phyloP scores from a whole-genome alignment of 2,888 invertebrate genomes.

The Cremastobaeus sp. region DNA sequence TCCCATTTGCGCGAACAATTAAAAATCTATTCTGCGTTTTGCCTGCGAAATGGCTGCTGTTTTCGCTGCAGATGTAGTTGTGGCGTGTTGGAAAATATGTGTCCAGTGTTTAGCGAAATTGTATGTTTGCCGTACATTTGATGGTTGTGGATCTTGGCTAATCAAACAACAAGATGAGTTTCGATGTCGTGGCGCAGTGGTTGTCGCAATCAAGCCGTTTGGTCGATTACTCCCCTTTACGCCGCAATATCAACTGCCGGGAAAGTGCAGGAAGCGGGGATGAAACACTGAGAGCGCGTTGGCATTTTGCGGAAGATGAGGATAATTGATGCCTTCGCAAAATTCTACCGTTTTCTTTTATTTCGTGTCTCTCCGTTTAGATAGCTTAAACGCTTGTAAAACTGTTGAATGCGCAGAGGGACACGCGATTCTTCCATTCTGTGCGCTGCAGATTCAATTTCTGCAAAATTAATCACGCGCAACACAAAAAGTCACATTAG shows the following conservation, averaged over 20 bases:
- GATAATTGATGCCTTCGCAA: conserved; percentile 60
- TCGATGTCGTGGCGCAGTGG: conserved; percentile 52
- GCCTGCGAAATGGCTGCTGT: too few species aligned
- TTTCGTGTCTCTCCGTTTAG: too few species aligned
- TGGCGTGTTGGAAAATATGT: conserved; percentile 11
- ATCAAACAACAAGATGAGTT: conserved; percentile 58
- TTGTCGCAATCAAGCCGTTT: conserved; percentile 63
- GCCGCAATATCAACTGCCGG: conserved; percentile 62
- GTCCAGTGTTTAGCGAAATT: conserved; percentile 7
- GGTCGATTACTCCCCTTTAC: conserved; percentile 64
- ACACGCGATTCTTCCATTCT: too few species aligned
- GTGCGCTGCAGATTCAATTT: too few species aligned
- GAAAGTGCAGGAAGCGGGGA: conserved; percentile 58
- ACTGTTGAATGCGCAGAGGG: too few species aligned
- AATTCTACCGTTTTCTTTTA: conserved; percentile 37
- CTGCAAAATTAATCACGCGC: background rate
- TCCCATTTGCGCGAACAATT: too few species aligned
- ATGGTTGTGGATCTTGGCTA: conserved; percentile 62
- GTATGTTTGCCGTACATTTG: conserved; percentile 54
- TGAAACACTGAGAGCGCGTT: conserved; percentile 64
- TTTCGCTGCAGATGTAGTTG: background rate
- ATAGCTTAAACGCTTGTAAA: too few species aligned
- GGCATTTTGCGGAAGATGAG: conserved; percentile 63
- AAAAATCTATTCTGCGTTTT: too few species aligned
- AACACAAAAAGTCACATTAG: background rate